Percentiles rank a stretch among this genome's conserved stretches.
Evolutionary conservation across 2,888 invertebrate genomes (phyloP).

Genomic region (Helobdella robusta): DNA sequence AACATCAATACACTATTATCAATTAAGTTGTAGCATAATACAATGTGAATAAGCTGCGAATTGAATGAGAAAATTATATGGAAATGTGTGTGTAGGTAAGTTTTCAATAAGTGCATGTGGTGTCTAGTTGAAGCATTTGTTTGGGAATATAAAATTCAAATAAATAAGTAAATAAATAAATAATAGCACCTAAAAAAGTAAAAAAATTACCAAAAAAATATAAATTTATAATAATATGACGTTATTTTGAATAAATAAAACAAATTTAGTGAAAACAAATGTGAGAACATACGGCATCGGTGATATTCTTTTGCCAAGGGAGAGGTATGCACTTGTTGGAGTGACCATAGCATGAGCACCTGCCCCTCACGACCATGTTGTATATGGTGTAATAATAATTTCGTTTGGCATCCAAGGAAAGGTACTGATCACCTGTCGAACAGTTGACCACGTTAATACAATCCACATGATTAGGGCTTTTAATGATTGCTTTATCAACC

Average conservation of each 20-base stretch:
- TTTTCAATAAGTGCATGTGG: too few relatives aligned
- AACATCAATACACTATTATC: too few relatives aligned
- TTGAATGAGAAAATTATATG: too few relatives aligned
- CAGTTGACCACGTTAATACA: too few relatives aligned
- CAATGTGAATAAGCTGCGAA: too few relatives aligned
- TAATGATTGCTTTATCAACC: background rate
- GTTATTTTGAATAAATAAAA: background rate
- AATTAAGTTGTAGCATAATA: too few relatives aligned
- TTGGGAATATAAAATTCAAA: too few relatives aligned
- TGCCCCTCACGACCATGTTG: slow-evolving; percentile 94
- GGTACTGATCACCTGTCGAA: slow-evolving; percentile 65
- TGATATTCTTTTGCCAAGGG: slow-evolving; percentile 26
- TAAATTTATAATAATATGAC: background rate
- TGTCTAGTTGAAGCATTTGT: too few relatives aligned
- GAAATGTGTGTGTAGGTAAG: too few relatives aligned
- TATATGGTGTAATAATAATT: slow-evolving; percentile 97
- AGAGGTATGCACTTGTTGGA: slow-evolving; percentile 57
- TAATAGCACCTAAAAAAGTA: background rate
- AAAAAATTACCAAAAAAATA: background rate
- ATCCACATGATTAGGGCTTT: too few relatives aligned
- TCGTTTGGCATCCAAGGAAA: slow-evolving; percentile 66
- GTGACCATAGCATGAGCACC: slow-evolving; percentile 98
- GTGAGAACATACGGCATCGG: slow-evolving; percentile 31
- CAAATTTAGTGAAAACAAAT: background rate
- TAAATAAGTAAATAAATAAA: too few relatives aligned